These are phyloP conservation scores for Drosophila merina DNA, from an alignment of 2,888 invertebrate genomes.

Conservation along the genomic window DNA sequence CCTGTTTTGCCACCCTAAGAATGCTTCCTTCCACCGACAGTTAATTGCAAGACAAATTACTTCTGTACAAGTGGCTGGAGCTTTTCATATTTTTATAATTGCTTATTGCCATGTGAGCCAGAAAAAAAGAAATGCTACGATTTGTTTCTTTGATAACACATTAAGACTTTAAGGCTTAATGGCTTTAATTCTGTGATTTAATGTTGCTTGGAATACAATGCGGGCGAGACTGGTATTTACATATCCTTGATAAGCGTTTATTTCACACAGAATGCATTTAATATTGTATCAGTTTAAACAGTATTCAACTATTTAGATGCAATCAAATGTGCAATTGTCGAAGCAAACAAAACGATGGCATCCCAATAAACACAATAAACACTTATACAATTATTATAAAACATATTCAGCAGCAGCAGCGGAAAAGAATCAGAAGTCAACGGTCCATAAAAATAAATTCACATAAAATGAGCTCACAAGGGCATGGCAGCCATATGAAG, in stretches of 20 bases:
- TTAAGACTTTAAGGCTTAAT: background rate
- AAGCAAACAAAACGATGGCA: constrained; percentile 22
- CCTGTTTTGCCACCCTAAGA: constrained; percentile 25
- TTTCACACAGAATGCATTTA: background rate
- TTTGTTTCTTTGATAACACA: background rate
- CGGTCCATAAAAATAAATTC: constrained; percentile 47
- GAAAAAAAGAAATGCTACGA: background rate
- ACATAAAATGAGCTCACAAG: constrained; percentile 44
- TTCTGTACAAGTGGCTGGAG: constrained; percentile 58
- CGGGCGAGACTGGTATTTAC: background rate
- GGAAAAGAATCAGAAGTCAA: constrained; percentile 36
- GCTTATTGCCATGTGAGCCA: constrained; percentile 45
- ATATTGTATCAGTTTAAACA: background rate
- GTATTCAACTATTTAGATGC: constrained; percentile 8
- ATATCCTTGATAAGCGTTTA: background rate
- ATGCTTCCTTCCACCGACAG: constrained; percentile 52
- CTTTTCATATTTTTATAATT: constrained; percentile 58
- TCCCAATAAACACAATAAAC: constrained; percentile 10
- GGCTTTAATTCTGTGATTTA: background rate
- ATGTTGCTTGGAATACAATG: background rate
- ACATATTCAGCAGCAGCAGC: constrained; percentile 33
- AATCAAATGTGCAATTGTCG: background rate
- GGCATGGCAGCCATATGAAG: constrained; percentile 37
- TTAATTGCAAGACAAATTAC: constrained; percentile 74
- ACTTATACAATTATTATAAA: constrained; percentile 47